Evolutionary conservation across 2,888 invertebrate species (phyloP).

Genomic region (Lithophane leautieri): DNA sequence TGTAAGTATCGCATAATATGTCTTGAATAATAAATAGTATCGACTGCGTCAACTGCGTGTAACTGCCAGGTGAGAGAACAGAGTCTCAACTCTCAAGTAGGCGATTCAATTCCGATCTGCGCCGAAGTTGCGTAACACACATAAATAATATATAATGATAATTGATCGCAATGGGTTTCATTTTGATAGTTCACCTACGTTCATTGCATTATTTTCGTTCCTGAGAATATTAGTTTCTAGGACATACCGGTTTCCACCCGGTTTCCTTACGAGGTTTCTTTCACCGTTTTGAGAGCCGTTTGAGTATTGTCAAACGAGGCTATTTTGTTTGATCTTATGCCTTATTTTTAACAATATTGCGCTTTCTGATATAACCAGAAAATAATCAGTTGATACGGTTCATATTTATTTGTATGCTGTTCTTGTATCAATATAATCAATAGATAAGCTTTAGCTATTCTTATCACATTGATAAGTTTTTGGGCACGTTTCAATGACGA

Average conservation of each 20-base stretch:
- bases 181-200: too few relatives aligned
- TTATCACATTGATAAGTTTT: constrained; percentile 35
- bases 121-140: too few relatives aligned
- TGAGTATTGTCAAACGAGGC: neutral
- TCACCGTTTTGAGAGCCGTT: neutral
- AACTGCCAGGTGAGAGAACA: too few relatives aligned
- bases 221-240: too few relatives aligned
- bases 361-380: neutral
- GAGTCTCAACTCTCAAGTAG: neutral
- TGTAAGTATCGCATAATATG: too few relatives aligned
- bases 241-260: neutral
- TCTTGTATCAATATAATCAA: constrained; percentile 37
- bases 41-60: too few relatives aligned
- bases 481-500: constrained; percentile 42
- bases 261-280: neutral
- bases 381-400: constrained; percentile 17
- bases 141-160: too few relatives aligned
- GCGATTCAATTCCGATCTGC: neutral
- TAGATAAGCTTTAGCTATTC: constrained; percentile 17
- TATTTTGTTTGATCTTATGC: neutral
- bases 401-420: constrained; percentile 3
- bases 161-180: too few relatives aligned
- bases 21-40: too few relatives aligned
- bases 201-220: too few relatives aligned
- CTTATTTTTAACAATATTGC: neutral